Evolutionary conservation across 2,797 vertebrate genomes (phyloP), one percentile per base, ranked within the genome.

Genomic region (Helarctos malayanus): DNA sequence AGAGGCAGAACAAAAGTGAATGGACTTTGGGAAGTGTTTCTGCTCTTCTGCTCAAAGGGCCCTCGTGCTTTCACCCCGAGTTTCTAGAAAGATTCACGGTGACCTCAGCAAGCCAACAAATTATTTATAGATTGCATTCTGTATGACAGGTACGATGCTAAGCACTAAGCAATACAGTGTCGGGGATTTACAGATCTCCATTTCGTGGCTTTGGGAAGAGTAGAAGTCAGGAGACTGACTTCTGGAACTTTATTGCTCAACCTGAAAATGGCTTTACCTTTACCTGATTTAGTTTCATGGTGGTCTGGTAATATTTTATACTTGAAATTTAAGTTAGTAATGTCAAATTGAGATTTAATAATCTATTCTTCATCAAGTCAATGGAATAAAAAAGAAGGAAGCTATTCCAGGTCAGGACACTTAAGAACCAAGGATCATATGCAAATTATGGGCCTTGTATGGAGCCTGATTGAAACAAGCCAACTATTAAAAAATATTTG

Each of bases 241-340:
- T 76, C 73, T 95, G 82, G 89, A 93, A 89, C 47, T 97, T 96
- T 89, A 75, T 91, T 95, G 47, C 56, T 69, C 61, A 93, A 75
- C 23, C 38, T 91, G 80, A 59, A 87, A 96, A 84, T 91, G 49
- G 8, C 68, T 86, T 90, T 79, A 35, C 47, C n/a, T 68, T 90
- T 73, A 75, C 18, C 29, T 63, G 21, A 13, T 91, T 86, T 92
- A 76, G 57, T 56, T 91, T 95, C 52, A 52, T 95, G 92, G 56
- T 61, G 45, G 14, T 85, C 59, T 91, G 73, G 41, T 57, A 65
- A 76, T 71, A 57, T 84, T 95, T 93, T 85, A 80, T 75, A 54
- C 59, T 80, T 95, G 78, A 82, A 89, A 90, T 56, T 95, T 93
- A 92, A 89, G 85, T 52, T 92, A 88, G 52, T 96, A 71, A 76